A percentile compares a stretch with the other conserved stretches of the same genome.
Evolutionary conservation across 2,113 vertebrate species (phyloP).

Genomic region (Ptilorrhoa leucosticta): DNA sequence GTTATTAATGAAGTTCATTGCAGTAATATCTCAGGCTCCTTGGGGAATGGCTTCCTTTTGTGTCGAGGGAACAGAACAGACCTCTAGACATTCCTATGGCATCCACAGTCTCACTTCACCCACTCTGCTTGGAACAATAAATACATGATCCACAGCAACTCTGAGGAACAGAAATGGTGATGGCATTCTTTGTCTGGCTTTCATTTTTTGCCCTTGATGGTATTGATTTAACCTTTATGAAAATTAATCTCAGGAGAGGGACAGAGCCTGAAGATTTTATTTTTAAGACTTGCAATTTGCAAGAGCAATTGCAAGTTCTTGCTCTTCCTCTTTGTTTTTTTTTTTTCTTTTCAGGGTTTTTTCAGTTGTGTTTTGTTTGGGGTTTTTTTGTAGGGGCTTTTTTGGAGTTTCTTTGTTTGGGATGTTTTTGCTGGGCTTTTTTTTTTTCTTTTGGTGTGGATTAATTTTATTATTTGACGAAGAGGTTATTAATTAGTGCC

Average conservation of each 20-base stretch:
- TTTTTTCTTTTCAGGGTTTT: not conserved
- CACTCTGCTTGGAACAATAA: not conserved
- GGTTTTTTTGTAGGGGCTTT: not conserved
- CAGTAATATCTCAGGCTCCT: not conserved
- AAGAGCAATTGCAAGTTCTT: not conserved
- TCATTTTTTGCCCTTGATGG: not conserved
- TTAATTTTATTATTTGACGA: not conserved
- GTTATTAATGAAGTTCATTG: not conserved
- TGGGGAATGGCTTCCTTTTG: not conserved
- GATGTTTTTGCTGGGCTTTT: not conserved
- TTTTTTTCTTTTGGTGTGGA: not conserved
- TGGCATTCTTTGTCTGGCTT: not conserved
- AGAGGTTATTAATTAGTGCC: not conserved
- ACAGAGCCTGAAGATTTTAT: not conserved
- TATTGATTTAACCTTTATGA: conserved; percentile 28
- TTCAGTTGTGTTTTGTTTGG: not conserved
- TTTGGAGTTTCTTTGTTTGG: no score
- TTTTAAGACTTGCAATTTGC: conserved; percentile 5
- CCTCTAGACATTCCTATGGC: not conserved
- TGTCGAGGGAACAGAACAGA: fast-evolving
- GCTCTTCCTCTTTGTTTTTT: not conserved
- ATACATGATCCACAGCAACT: not conserved
- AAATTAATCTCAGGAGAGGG: conserved; percentile 33
- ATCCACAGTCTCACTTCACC: not conserved
- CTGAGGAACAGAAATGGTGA: not conserved